Base-by-base conservation (phyloP, 2,797 vertebrate species). In the Botia almorhae region DNA sequence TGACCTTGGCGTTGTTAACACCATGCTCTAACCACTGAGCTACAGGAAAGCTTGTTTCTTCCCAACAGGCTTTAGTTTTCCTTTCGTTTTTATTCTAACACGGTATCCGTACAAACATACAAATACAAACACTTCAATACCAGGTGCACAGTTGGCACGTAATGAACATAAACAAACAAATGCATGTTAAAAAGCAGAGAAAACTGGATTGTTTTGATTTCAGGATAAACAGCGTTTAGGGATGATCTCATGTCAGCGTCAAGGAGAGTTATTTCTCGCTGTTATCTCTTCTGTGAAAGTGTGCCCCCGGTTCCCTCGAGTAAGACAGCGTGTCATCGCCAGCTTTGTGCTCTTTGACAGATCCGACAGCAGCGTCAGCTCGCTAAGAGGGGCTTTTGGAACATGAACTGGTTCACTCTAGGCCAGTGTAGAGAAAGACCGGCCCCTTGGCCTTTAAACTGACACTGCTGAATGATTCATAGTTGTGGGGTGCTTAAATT, bases 381-480 rank as follows among this genome's bases (percentile, higher is more conserved):
- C 72, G 51, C 73, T 64, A 16, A 63, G 56, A 69, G 71, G 43
- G 8, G 29, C 71, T 33, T 43, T 50, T 67, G 69, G 39, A 69
- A 29, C 39, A 71, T n/a, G 53, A 67, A 26, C 63, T 55, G 58
- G 55, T 56, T 53, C 26, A 74, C 46, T 53, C 26, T 1, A 19
- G 36, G 33, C 65, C 16, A 21, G 13, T 69, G 73, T 83, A 64
- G 73, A 81, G 82, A 67, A 72, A 69, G 68, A 84, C 55, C 16
- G 10, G 0, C 48, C 81, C 64, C 51, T 61, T 68, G 80, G 70
- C 78, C 75, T 51, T 63, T 69, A 60, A 53, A 83, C 78, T 53
- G 78, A 78, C 69, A 81, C 77, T 81, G 61, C 82, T 91, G 87
- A 92, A 93, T 91, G 89, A 93, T 93, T 92, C 84, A 93, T 91